phyloP scores from a whole-genome alignment of 2,797 vertebrate species.

The Lutjanus campechanus region DNA sequence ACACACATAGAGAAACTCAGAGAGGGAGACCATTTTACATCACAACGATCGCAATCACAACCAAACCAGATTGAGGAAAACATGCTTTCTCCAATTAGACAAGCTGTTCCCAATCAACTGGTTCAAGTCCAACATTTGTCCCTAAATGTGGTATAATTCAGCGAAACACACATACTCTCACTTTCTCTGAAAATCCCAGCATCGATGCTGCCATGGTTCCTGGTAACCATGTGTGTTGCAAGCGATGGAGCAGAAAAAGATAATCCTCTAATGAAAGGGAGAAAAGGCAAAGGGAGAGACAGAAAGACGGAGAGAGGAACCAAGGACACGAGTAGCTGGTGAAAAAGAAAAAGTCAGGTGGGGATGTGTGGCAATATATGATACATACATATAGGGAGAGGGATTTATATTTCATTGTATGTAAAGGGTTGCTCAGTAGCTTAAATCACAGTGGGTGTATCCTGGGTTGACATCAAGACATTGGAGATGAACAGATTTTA shows the following conservation, averaged over 20 bases:
- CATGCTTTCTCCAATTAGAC: neutral
- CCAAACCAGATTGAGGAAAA: conserved; percentile 3
- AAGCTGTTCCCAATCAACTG: conserved; percentile 13
- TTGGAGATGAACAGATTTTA: neutral
- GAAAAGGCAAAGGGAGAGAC: neutral
- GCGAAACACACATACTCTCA: conserved; percentile 14
- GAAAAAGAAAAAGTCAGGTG: neutral
- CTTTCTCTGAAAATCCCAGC: conserved; percentile 8
- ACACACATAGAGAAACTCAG: neutral
- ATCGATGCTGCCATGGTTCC: conserved; percentile 13
- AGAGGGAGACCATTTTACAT: neutral
- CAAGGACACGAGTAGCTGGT: neutral
- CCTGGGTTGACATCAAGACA: neutral
- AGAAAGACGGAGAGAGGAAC: neutral
- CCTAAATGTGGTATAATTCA: conserved; percentile 4
- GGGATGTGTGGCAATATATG: neutral
- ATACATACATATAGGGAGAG: neutral
- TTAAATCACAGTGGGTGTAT: neutral
- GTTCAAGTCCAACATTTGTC: conserved; percentile 18
- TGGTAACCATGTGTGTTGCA: conserved; percentile 10
- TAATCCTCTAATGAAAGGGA: conserved; percentile 11
- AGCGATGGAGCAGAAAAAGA: conserved; percentile 34
- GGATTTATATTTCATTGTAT: conserved; percentile 10
- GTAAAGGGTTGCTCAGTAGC: conserved; percentile 5
- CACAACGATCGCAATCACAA: neutral